Evolutionary conservation across 2,888 invertebrate genomes (phyloP), one percentile per base, ranked within the genome.

Genomic region (Salticus scenicus): DNA sequence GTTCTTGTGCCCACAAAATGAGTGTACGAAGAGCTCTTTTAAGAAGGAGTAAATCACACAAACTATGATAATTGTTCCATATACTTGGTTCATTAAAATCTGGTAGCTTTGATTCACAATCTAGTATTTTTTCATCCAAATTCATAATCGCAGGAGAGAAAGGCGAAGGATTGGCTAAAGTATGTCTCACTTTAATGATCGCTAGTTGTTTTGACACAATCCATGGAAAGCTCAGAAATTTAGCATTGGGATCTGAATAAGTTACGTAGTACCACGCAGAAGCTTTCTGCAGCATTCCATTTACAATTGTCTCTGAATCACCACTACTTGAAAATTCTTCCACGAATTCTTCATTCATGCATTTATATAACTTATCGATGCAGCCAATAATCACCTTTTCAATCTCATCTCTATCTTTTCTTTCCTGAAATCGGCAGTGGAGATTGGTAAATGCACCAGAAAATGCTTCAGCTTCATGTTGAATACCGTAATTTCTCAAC

Each of bases 191-290:
- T 67, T 82, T 87, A 4, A 87, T 74, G 33, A 70, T 67, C 1
- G 70, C 74, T n/a, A 87, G 72, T 17, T 74, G 37, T n/a, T 76
- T 75, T 1, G 87, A 87, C 12, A 87, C 73, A 2, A 76, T 79
- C 87, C 87, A 87, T 0, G 87, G 83, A 33, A 87, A 87, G 27
- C 87, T 87, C 8, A 87, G 33, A 28, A 83, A 76, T 24, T 69
- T 72, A 1, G 84, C 71, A 33, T 72, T 37, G 0, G 41, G 79
- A 27, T 84, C 76, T 20, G 63, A 42, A 28, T 87, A 87, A 0
- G 87, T 87, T 2, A 87, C 76, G 7, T 84, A 8, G n/a, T 84
- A 87, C 87, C 87, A 87, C 0, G 87, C 87, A 7, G 87, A 87
- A 24, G 87, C 87, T 42, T 87, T 87, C 42, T 79, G 66, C 28